phyloP scores from a whole-genome alignment of 1,140 invertebrate genomes.

The Drosophila parvula region DNA sequence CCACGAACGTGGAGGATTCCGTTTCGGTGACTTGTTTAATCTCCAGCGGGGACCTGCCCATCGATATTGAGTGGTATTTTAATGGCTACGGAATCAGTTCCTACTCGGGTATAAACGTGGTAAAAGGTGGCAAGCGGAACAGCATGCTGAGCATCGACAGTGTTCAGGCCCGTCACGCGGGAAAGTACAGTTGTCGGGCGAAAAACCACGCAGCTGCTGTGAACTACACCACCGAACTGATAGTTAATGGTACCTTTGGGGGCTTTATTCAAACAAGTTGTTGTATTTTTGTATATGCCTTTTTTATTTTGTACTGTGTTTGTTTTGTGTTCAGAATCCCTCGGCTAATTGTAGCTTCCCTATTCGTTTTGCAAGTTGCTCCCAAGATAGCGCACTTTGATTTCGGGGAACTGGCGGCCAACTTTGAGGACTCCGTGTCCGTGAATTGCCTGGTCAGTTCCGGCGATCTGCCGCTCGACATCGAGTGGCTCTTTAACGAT shows the following conservation, averaged over 20 bases:
- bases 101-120: constrained; percentile 84
- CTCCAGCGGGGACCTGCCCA: constrained; percentile 89
- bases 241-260: constrained; percentile 88
- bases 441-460: constrained; percentile 87
- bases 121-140: constrained; percentile 86
- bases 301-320: constrained; percentile 49
- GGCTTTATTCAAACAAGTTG: constrained; percentile 17
- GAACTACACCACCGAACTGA: constrained; percentile 87
- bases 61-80: constrained; percentile 90
- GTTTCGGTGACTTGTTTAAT: constrained; percentile 91
- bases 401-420: constrained; percentile 87
- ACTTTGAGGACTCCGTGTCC: constrained; percentile 87
- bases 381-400: constrained; percentile 88
- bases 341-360: constrained; percentile 7
- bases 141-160: constrained; percentile 90
- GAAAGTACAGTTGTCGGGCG: constrained; percentile 89
- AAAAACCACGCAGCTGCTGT: constrained; percentile 90
- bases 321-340: constrained; percentile 37
- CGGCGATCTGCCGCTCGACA: constrained; percentile 87
- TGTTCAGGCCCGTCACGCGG: constrained; percentile 88
- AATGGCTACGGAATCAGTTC: constrained; percentile 86
- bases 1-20: constrained; percentile 90
- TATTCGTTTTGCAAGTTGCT: constrained; percentile 84
- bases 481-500: constrained; percentile 88
- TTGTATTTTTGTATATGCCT: constrained; percentile 42